Percentiles rank a stretch among this genome's conserved stretches.
These are phyloP conservation scores for Chinchilla lanigera DNA, from an alignment of 2,113 vertebrate species.

Conservation along the genomic window DNA sequence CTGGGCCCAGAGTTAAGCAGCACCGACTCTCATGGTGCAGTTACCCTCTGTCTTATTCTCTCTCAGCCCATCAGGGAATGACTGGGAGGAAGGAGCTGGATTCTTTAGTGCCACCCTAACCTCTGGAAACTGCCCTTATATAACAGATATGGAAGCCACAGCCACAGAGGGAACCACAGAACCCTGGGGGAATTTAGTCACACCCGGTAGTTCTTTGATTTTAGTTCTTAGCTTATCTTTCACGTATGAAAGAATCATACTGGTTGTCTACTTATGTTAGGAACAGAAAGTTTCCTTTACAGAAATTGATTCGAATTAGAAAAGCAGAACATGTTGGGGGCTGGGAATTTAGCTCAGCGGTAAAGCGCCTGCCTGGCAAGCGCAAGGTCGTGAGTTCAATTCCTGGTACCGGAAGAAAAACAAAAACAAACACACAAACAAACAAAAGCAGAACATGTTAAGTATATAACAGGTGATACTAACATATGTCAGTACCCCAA, in stretches of 20 bases:
- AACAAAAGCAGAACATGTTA: background rate
- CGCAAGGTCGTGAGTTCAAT: too few species aligned
- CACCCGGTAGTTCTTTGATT: background rate
- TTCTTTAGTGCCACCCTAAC: too few species aligned
- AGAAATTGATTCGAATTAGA: background rate
- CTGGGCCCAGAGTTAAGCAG: background rate
- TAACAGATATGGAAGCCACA: background rate
- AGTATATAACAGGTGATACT: background rate
- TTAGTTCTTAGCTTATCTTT: background rate
- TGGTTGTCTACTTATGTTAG: background rate
- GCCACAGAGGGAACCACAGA: too few species aligned
- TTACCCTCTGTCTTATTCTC: background rate
- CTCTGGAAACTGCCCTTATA: too few species aligned
- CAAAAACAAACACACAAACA: too few species aligned
- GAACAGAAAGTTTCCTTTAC: background rate
- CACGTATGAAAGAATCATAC: background rate
- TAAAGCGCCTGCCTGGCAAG: too few species aligned
- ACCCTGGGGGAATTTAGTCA: too few species aligned
- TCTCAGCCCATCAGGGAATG: too few species aligned
- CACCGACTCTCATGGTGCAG: rapidly evolving
- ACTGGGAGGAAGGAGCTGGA: background rate
- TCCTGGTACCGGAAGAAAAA: too few species aligned
- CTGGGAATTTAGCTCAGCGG: too few species aligned
- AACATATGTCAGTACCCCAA: background rate
- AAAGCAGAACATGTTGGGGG: too few species aligned